A percentile compares a stretch with the other conserved stretches of the same genome.
Conservation (phyloP, 2,888 invertebrate species). For the Pollenia angustigena region DNA sequence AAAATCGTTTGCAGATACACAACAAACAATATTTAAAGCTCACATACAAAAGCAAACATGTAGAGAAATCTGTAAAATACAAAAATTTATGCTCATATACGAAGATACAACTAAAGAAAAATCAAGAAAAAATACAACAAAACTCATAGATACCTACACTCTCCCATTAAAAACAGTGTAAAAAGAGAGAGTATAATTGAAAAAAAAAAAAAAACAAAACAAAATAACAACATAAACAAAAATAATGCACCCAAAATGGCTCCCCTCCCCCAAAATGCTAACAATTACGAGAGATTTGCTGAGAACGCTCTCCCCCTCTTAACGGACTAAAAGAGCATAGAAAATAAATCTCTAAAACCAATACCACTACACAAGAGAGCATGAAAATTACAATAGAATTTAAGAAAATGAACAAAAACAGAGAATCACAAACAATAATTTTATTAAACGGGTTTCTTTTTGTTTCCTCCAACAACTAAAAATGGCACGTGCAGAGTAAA, state of each 20-base stretch:
- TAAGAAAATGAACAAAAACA: constrained; percentile 69
- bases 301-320: constrained; percentile 15
- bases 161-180: constrained; percentile 2
- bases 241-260: constrained; percentile 44
- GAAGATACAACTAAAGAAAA: constrained; percentile 43
- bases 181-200: not conserved
- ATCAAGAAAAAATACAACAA: constrained; percentile 21
- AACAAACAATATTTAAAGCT: constrained; percentile 66
- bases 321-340: not conserved
- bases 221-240: constrained; percentile 63
- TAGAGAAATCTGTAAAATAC: constrained; percentile 64
- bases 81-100: constrained; percentile 44
- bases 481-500: constrained; percentile 70
- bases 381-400: constrained; percentile 60
- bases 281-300: constrained; percentile 7
- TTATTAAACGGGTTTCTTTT: constrained; percentile 37
- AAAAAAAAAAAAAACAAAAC: not conserved
- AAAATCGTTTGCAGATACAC: constrained; percentile 74
- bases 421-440: constrained; percentile 54
- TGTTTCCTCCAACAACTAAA: constrained; percentile 45
- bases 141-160: not conserved
- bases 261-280: not conserved
- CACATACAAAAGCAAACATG: constrained; percentile 48
- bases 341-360: constrained; percentile 5
- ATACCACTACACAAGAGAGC: constrained; percentile 28